Evolutionary conservation across 2,888 invertebrate genomes (phyloP), one percentile per base, ranked within the genome.

Genomic region (Hydrotaea cyrtoneurina): DNA sequence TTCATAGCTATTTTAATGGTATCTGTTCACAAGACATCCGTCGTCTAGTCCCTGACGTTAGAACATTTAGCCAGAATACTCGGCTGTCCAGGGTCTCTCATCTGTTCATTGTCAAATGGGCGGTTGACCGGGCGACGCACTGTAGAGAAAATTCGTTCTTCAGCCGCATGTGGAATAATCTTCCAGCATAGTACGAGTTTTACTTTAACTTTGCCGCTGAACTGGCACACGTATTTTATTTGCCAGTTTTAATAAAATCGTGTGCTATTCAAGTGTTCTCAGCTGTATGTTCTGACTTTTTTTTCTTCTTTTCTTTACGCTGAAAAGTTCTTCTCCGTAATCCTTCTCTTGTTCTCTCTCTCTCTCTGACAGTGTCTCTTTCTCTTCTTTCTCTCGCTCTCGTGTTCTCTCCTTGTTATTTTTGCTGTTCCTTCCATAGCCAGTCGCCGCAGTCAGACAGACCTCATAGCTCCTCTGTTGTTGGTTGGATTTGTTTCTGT

Each of bases 361-460:
- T 19, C 23, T 46, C 39, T 66, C 66, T 5, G 21, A 21, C n/a
- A n/a, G n/a, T n/a, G 15, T 53, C 13, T 1, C 43, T 13, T 13
- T 31, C 3, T 31, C 7, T 31, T 39, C 10, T 26, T 46, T 19
- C 39, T 64, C 64, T 8, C 39, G 31, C 19, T 39, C 64, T 64
- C 50, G 26, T 17, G 43, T 57, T 19, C 26, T 26, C 19, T 50
- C 55, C 15, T 50, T 53, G 50, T 15, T 50, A 36, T 50, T 55
- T n/a, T 53, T 72, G n/a, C 53, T n/a, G 19, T 55, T 73, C 39
- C 39, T 13, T 39, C 73, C 73, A 57, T 73, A 36, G 55, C 31
- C 57, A 57, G 55, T 23, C 46, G 53, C 73, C 36, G 39, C 57
- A 26, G 31, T 43, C 31, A 31, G 31, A 17, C 55, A 55, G 17